phyloP scores from a whole-genome alignment of 2,113 vertebrate species.

The Calidris pugnax region DNA sequence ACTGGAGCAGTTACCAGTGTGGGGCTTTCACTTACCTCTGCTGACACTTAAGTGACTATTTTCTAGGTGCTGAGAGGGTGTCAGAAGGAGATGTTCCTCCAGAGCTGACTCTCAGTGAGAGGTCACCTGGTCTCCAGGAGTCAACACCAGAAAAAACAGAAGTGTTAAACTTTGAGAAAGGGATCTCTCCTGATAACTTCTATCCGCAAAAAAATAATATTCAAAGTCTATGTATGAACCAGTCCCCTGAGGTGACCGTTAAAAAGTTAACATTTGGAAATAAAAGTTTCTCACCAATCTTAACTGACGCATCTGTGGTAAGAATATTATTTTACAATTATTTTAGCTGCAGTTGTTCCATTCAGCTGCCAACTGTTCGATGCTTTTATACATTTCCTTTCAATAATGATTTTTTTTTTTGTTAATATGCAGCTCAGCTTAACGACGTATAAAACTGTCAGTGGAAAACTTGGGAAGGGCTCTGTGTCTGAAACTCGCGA shows the following conservation, averaged over 20 bases:
- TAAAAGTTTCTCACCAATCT: slow-evolving; percentile 56
- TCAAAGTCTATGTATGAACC: neutral
- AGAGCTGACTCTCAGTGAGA: slow-evolving; percentile 9
- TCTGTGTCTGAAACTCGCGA: neutral
- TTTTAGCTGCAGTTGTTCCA: neutral
- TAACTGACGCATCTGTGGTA: slow-evolving; percentile 64
- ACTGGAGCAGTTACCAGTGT: neutral
- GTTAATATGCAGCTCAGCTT: slow-evolving; percentile 38
- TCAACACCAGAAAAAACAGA: slow-evolving; percentile 12
- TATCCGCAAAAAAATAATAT: neutral
- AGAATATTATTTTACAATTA: neutral
- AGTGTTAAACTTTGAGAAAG: neutral
- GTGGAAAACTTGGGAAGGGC: slow-evolving; percentile 18
- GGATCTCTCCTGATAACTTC: neutral
- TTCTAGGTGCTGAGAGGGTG: slow-evolving; percentile 64
- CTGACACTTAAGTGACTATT: neutral
- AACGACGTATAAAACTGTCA: neutral
- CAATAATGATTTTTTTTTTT: neutral
- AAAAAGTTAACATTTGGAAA: neutral
- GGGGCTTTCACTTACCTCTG: neutral
- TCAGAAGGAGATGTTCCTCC: slow-evolving; percentile 34
- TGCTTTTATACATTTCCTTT: neutral
- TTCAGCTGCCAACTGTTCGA: neutral
- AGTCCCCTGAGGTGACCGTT: neutral
- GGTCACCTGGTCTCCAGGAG: slow-evolving; percentile 34